Conservation (phyloP, 1,140 invertebrate species). For the Scylla paramamosain region DNA sequence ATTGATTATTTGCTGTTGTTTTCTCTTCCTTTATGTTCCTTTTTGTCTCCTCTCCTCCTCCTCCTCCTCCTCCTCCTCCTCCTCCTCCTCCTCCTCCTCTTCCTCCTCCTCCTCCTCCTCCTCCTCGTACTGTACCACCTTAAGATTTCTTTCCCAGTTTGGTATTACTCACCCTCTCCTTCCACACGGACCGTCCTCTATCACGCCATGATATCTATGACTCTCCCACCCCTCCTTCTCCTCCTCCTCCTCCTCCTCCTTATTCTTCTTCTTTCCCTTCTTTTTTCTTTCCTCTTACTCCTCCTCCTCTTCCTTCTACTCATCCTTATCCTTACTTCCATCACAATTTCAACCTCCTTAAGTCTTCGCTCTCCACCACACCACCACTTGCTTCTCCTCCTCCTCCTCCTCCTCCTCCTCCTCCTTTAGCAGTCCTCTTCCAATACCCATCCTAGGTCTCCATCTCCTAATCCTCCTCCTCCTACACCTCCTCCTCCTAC, state of each 20-base stretch:
- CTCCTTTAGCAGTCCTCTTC: neutral
- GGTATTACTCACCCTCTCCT: neutral
- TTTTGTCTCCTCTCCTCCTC: neutral
- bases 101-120: neutral
- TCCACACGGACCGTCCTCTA: neutral
- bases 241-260: constrained; percentile 1
- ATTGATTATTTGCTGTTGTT: neutral
- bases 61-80: neutral
- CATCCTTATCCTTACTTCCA: neutral
- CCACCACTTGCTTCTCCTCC: no score
- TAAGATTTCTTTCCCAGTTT: neutral
- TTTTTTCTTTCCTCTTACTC: neutral
- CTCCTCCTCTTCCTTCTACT: neutral
- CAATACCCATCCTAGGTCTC: neutral
- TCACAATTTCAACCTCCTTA: neutral
- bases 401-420: neutral
- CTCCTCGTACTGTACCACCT: neutral
- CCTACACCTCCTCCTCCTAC: neutral
- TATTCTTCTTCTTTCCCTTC: neutral
- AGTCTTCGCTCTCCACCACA: no score
- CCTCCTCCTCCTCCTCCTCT: neutral
- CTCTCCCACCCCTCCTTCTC: neutral
- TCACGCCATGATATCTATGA: neutral
- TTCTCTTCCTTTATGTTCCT: neutral
- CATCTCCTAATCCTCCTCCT: neutral